Base-by-base conservation (phyloP, 2,113 vertebrate genomes). In the Ursus arctos region DNA sequence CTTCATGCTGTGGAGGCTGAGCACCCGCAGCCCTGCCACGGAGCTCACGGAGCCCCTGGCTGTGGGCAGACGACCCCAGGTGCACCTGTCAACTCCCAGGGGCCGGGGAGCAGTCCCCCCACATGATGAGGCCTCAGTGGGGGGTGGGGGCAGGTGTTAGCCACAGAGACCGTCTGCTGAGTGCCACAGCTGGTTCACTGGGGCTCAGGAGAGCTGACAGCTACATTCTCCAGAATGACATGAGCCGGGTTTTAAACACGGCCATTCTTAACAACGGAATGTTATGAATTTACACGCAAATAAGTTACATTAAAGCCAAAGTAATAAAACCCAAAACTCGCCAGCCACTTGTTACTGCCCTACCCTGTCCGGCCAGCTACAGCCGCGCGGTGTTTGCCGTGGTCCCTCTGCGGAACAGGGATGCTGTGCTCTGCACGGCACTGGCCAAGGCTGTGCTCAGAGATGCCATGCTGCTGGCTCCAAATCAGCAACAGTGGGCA, bases 201-300 rank as follows among this genome's bases (percentile, higher is more conserved):
- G 69, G n/a, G 19, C 22, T 43, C 3, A 3, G 40, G 13, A 16
- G 6, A 3, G 40, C 13, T 3, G 24, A 26, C 1, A 13, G 13
- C 43, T 8, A 15, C 72, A 74, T 49, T 59, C 43, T 88, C 47
- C 28, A 19, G 36, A 51, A 33, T 2, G 65, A 22, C 31, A 65
- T 1, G 24, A 65, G 57, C 53, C 5, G 9, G 47, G 63, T 6
- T 5, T 40, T 85, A 36, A 43, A 40, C 14, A 15, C 4, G 22
- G 24, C n/a, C 10, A 77, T 0, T 19, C 59, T 63, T 55, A 63
- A 79, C 33, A 43, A 28, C 6, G 24, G 57, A 33, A 55, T 55
- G 4, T 67, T 53, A 21, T n/a, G 51, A 67, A 21, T 21, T 69
- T 28, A 72, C 16, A 43, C 49, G 1, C 22, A 93, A 33, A 53